These are phyloP conservation scores for Illadopsis cleaveri DNA, from an alignment of 2,113 vertebrate species.

Conservation along the genomic window DNA sequence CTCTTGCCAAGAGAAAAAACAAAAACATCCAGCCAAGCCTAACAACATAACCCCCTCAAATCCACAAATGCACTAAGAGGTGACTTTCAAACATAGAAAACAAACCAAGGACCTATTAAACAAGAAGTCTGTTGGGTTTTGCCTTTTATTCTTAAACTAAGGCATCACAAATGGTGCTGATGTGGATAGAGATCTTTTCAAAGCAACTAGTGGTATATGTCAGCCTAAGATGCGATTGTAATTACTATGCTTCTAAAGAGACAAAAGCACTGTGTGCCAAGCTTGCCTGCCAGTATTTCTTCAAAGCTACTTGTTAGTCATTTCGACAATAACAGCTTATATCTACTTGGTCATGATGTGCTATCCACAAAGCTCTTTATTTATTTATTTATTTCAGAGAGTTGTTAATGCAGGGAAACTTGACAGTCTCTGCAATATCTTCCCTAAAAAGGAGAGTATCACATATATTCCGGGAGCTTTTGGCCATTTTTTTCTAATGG, in stretches of 20 bases:
- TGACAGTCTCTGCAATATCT: not conserved
- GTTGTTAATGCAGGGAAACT: not conserved
- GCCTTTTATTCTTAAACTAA: not conserved
- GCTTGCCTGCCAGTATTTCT: not conserved
- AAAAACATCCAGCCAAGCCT: not conserved
- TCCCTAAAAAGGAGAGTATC: not conserved
- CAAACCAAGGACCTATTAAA: not conserved
- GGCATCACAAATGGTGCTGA: not conserved
- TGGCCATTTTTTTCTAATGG: not conserved
- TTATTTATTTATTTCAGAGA: slow-evolving; percentile 18
- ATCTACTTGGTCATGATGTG: not conserved
- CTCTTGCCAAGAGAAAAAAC: not conserved
- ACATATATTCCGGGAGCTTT: not conserved
- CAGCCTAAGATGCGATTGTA: not conserved
- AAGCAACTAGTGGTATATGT: slow-evolving; percentile 39
- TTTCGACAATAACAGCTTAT: not conserved
- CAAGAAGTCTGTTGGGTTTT: not conserved
- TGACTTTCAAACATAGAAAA: not conserved
- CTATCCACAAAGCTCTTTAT: not conserved
- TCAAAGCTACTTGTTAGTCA: slow-evolving; percentile 35
- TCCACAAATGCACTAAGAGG: not conserved
- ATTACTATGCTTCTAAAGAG: not conserved
- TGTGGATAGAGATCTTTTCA: not conserved
- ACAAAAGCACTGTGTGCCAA: not conserved
- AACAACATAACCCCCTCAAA: not conserved